Evolutionary conservation across 2,113 vertebrate genomes (phyloP), one percentile per base, ranked within the genome.

Genomic region (Noctilio leporinus): DNA sequence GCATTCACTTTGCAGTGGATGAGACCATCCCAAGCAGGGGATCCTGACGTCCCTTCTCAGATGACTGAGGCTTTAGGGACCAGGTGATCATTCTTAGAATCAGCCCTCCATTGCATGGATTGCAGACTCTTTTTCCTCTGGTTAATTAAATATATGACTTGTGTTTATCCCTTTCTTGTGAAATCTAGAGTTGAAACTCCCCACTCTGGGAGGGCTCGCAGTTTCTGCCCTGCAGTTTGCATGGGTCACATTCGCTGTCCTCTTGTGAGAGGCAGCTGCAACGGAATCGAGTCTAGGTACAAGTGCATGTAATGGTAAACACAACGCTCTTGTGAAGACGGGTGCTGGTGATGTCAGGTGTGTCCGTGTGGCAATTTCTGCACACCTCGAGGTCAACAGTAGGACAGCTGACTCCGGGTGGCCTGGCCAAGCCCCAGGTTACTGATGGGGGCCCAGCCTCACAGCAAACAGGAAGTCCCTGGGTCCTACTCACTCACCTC

Each of bases 221-320:
- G 20, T 3, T 1, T 6, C 16, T 3, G 7, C 57, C 28, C 10
- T 20, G 0, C 3, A 7, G 43, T 11, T 1, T 35, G 33, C 43
- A 1, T 1, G 12, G 4, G 19, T 1, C 5, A 10, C 0, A 0
- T 2, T 17, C 8, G 12, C 38, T 45, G 0, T 3, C 11, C 28
- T n/a, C 40, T 33, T 2, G 0, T 2, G 1, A 5, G 16, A 0
- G 5, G 2, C 0, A 20, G 22, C 28, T 5, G 30, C 11, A 1
- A 3, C 0, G 1, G 22, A 49, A 35, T 17, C 8, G 4, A 10
- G 9, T 15, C 24, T 26, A 35, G 80, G 85, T 40, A 55, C 59
- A 64, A 28, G 28, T 2, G 11, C 5, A 1, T 2, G 26, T 49
- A 26, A 49, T 43, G 26, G 85, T 10, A n/a, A 82, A 40, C 59